A percentile compares a stretch with the other conserved stretches of the same genome.
phyloP scores from a whole-genome alignment of 2,797 vertebrate genomes.

The Gadopsis marmoratus region DNA sequence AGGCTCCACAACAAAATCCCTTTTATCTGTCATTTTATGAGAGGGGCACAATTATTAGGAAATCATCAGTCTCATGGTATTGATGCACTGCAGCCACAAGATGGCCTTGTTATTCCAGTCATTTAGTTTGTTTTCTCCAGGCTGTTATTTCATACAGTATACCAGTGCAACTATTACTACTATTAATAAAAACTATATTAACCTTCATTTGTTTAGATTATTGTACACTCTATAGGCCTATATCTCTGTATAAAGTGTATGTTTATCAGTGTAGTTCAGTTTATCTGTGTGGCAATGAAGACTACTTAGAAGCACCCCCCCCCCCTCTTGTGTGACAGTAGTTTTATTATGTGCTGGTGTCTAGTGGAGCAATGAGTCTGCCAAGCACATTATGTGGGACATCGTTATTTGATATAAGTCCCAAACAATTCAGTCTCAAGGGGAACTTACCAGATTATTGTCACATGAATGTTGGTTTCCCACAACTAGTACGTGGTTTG shows the following conservation, averaged over 20 bases:
- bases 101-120: slow-evolving; percentile 9
- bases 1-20: too few species aligned
- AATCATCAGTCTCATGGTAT: background rate
- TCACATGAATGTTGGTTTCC: background rate
- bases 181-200: background rate
- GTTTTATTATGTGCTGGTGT: background rate
- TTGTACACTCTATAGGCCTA: background rate
- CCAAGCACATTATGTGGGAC: background rate
- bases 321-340: background rate
- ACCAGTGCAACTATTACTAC: background rate
- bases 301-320: too few species aligned
- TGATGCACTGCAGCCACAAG: slow-evolving; percentile 26
- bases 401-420: background rate
- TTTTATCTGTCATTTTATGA: too few species aligned
- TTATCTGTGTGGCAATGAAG: background rate
- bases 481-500: background rate
- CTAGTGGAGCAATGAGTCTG: background rate
- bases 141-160: background rate
- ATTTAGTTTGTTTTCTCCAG: background rate
- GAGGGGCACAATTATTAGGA: background rate
- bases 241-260: background rate
- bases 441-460: too few species aligned
- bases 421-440: background rate
- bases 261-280: background rate
- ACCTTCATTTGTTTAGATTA: background rate